Evolutionary conservation across 1,140 invertebrate species (phyloP), one percentile per base, ranked within the genome.

Genomic region (Drosophila parvula): DNA sequence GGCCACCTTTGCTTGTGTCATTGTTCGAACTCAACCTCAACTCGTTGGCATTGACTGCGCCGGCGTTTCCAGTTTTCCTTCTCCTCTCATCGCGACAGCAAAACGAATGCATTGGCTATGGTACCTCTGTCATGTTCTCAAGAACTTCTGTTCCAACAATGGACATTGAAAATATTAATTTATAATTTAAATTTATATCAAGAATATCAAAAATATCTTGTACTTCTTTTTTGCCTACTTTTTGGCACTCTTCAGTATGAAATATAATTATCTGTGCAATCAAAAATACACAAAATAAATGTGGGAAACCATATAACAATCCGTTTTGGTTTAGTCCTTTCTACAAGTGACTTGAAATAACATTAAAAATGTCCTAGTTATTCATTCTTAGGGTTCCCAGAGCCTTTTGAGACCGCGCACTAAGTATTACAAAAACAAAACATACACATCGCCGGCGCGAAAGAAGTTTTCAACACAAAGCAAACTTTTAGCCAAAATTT

Each of bases 1-100:
- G 75, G 56, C 75, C 63, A 64, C 57, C 43, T 48, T 82, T 65
- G 68, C 59, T 53, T 60, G 62, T 63, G 60, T 60, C 61, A 47
- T 75, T 40, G 41, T 65, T 50, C 30, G 44, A 53, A 41, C 68
- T 85, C 78, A 86, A 78, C 79, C 86, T 62, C 59, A 55, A 55
- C 51, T 55, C 51, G 51, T 81, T 81, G 69, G 65, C 79, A 86
- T 86, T 74, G 79, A 70, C 38, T 81, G 48, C 57, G 55, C 50
- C 60, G 64, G 48, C 40, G 38, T 68, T 86, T 81, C 51, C 78
- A 84, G 69, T 78, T 78, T 76, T 16, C 27, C 34, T 55, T 27
- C 28, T 55, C 41, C 70, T 75, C 36, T 68, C 74, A 78, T 86
- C 44, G 69, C 69, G 78, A 61, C 53, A 70, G 53, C 71, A 57